Percentiles rank a stretch among this genome's conserved stretches.
These are phyloP conservation scores for Gymnothorax javanicus DNA, from an alignment of 2,797 vertebrate genomes.

Conservation along the genomic window DNA sequence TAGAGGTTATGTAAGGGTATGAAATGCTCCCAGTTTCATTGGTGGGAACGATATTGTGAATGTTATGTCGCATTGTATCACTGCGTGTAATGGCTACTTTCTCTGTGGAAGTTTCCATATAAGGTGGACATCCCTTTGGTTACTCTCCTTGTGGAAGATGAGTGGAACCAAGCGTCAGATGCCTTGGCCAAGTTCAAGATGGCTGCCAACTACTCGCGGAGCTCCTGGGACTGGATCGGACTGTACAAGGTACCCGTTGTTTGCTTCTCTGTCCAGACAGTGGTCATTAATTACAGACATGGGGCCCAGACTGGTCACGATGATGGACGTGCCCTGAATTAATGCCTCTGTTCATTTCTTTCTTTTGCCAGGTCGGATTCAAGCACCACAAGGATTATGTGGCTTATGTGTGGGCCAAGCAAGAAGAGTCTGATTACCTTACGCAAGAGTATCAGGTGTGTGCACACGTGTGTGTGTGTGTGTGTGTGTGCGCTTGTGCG, in stretches of 20 bases:
- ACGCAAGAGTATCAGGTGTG: slow-evolving; percentile 78
- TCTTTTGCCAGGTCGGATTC: slow-evolving; percentile 85
- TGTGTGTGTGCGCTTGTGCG: not conserved
- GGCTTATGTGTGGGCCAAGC: slow-evolving; percentile 93
- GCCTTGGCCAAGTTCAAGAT: slow-evolving; percentile 81
- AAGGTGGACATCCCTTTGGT: slow-evolving; percentile 83
- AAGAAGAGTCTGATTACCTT: slow-evolving; percentile 83
- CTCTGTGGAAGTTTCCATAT: slow-evolving; percentile 80
- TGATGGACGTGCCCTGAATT: not conserved
- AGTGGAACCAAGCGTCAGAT: slow-evolving; percentile 86
- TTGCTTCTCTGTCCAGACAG: not conserved
- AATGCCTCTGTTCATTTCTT: not conserved
- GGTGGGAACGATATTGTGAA: not conserved
- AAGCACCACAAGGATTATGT: slow-evolving; percentile 96
- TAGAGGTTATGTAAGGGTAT: no score
- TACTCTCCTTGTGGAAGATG: slow-evolving; percentile 85
- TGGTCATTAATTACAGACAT: not conserved
- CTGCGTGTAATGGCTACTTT: not conserved
- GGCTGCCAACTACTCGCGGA: slow-evolving; percentile 81
- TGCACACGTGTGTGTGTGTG: no score
- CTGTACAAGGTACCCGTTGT: slow-evolving; percentile 84
- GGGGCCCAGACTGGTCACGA: not conserved
- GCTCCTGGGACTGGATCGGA: slow-evolving; percentile 99
- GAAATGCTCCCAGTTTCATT: no score
- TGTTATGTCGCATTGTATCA: not conserved